Percentiles rank a stretch among this genome's conserved stretches.
phyloP scores from a whole-genome alignment of 2,113 vertebrate species.

The Taurulus bubalis region DNA sequence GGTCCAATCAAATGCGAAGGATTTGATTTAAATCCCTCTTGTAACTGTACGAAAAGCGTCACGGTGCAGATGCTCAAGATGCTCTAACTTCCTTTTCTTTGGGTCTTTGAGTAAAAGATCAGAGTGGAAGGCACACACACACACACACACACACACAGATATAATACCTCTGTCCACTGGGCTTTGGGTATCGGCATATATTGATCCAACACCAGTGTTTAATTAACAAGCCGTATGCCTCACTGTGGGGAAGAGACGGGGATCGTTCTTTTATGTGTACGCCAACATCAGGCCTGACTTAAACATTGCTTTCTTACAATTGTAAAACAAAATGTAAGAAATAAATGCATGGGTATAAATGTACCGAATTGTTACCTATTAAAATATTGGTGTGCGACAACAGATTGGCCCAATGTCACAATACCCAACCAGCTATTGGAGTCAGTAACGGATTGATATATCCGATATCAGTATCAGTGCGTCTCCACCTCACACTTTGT shows the following conservation, averaged over 20 bases:
- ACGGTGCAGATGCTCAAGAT: no score
- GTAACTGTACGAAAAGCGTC: no score
- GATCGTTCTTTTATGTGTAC: no score
- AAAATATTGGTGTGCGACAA: not conserved
- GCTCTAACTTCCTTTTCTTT: no score
- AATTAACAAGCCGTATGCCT: not conserved
- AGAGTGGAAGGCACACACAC: slow-evolving; percentile 7
- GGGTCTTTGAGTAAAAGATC: slow-evolving; percentile 39
- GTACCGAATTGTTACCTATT: no score
- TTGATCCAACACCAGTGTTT: not conserved
- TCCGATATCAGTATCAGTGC: not conserved
- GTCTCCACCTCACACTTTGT: slow-evolving; percentile 30
- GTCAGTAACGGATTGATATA: not conserved
- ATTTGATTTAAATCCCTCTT: not conserved
- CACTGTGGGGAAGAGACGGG: not conserved
- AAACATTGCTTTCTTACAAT: not conserved
- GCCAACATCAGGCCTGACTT: not conserved
- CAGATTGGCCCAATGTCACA: not conserved
- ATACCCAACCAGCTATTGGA: not conserved
- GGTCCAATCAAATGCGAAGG: not conserved
- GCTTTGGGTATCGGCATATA: not conserved
- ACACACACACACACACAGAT: slow-evolving; percentile 9
- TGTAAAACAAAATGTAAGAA: not conserved
- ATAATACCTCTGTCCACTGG: slow-evolving; percentile 15
- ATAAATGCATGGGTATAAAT: no score